Conservation (phyloP, 1,140 invertebrate species). For the Plutomurus gul region DNA sequence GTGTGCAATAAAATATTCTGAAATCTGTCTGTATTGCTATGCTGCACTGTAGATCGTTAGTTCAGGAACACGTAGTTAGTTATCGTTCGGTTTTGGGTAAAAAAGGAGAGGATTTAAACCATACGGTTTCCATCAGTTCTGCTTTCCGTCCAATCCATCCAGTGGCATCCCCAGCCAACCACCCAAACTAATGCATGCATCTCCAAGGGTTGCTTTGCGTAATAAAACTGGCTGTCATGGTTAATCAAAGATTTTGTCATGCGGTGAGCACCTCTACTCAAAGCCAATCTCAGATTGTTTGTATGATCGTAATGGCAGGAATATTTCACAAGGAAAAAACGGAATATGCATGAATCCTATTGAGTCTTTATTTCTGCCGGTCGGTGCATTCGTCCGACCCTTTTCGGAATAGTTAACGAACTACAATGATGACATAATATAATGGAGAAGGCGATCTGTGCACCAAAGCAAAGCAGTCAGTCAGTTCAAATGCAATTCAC, state of each 20-base stretch:
- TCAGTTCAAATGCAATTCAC: neutral
- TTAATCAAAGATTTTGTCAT: slow-evolving; percentile 55
- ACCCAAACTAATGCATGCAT: neutral
- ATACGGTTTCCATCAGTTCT: slow-evolving; percentile 21
- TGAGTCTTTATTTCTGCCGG: neutral
- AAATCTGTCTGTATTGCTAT: neutral
- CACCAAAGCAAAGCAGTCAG: neutral
- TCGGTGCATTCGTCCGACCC: neutral
- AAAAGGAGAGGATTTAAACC: slow-evolving; percentile 20
- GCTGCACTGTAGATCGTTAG: neutral
- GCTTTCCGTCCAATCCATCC: neutral
- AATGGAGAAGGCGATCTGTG: neutral
- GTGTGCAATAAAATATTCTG: slow-evolving; percentile 9
- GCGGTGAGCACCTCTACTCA: slow-evolving; percentile 18
- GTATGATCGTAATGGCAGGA: neutral
- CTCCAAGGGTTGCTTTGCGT: slow-evolving; percentile 40
- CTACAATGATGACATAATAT: slow-evolving; percentile 21
- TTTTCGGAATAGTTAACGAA: neutral
- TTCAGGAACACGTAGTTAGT: neutral
- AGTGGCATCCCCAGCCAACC: too few species aligned
- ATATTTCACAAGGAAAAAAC: slow-evolving; percentile 25
- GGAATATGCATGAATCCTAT: slow-evolving; percentile 19
- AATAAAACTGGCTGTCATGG: slow-evolving; percentile 52
- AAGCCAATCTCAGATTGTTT: slow-evolving; percentile 8
- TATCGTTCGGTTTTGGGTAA: slow-evolving; percentile 6